Base-by-base conservation (phyloP, 2,797 vertebrate genomes). In the Galagoides demidoff region DNA sequence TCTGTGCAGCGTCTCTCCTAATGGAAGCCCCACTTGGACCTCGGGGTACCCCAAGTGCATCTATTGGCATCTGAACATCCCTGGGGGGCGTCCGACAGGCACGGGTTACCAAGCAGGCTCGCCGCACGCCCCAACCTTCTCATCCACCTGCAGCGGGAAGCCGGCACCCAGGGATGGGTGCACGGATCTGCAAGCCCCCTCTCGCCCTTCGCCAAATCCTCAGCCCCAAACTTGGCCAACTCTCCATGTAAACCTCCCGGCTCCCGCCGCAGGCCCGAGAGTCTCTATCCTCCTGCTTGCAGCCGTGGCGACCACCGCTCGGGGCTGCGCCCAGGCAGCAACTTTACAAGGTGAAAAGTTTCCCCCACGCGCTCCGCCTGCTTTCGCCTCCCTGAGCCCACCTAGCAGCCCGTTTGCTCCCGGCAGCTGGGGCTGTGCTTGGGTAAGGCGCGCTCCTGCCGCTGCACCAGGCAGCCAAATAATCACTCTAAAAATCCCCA, bases 291-390 rank as follows among this genome's bases (percentile, higher is more conserved):
- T 92, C 10, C 76, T 8, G 52, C 82, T 43, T 4, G 52, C 74
- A 14, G 89, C 49, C 1, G 63, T 27, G 23, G 77, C 57, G 74
- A 31, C 73, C 10, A 55, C 39, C 31, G 93, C 93, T 76, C 37
- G 22, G 3, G 49, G 94, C 70, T 31, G 68, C 23, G 64, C 92
- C 20, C n/a, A 83, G n/a, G 49, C 95, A 27, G 85, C 70, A 97
- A 97, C 96, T 98, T 97, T 71, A 77, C 94, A 90, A 96, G 97
- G 96, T 94, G 95, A 77, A 98, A 98, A 98, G 97, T 98, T 98
- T 98, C 94, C 92, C 97, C 95, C 89, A 92, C 31, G 55, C 95
- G 85, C 84, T 52, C 11, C 12, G 64, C 70, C 13, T 45, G 92
- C 85, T 64, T 45, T 39, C 1, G 27, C 49, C 79, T 77, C 7